Conservation (phyloP, 1,140 invertebrate species). For the Ridgeia piscesae region DNA sequence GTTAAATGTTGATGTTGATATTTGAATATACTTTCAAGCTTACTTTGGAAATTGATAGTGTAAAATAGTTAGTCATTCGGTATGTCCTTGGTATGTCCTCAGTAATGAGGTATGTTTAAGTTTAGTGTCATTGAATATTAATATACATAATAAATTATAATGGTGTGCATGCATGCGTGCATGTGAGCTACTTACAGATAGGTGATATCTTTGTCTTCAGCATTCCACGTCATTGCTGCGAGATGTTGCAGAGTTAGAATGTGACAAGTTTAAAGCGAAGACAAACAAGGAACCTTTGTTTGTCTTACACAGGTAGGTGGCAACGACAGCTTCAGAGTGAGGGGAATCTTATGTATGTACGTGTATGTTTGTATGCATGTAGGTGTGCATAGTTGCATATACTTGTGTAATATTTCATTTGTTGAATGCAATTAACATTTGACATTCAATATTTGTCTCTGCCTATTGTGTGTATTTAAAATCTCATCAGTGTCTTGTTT, state of each 20-base stretch:
- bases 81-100: not conserved
- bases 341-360: too few relatives aligned
- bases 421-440: not conserved
- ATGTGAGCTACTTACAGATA: not conserved
- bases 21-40: not conserved
- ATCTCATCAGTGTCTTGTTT: too few relatives aligned
- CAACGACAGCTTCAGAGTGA: not conserved
- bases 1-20: too few relatives aligned
- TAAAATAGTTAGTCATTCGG: not conserved
- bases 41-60: not conserved
- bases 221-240: constrained; percentile 66
- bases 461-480: too few relatives aligned
- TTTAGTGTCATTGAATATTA: too few relatives aligned
- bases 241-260: constrained; percentile 69
- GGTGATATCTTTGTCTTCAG: constrained; percentile 33
- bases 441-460: too few relatives aligned
- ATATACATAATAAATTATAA: not conserved
- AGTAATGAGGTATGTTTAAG: not conserved
- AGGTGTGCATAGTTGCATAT: too few relatives aligned
- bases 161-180: too few relatives aligned
- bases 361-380: too few relatives aligned
- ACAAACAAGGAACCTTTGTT: constrained; percentile 41
- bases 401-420: not conserved
- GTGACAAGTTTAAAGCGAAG: constrained; percentile 63
- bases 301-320: constrained; percentile 41